Conservation (phyloP, 1,140 invertebrate genomes). For the Drosophila trapezifrons region DNA sequence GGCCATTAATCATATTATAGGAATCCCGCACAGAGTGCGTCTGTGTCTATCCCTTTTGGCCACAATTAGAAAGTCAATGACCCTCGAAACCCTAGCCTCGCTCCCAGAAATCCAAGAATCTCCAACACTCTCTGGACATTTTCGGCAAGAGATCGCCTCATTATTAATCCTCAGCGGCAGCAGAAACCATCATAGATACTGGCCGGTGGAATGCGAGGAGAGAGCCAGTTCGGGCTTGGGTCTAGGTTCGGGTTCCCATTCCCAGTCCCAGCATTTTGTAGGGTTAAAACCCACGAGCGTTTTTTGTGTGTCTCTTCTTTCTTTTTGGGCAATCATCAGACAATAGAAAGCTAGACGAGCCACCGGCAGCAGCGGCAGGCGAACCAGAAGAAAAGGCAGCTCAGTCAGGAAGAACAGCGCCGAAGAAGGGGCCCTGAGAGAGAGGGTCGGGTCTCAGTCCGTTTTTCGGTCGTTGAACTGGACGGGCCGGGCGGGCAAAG, state of each 20-base stretch:
- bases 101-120: constrained; percentile 29
- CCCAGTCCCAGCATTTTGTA: constrained; percentile 45
- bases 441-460: constrained; percentile 47
- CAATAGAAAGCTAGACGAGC: constrained; percentile 81
- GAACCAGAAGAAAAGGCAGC: constrained; percentile 51
- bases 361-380: constrained; percentile 51
- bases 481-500: constrained; percentile 13
- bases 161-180: constrained; percentile 74
- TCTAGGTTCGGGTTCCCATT: constrained; percentile 28
- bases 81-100: constrained; percentile 30
- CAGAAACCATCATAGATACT: constrained; percentile 41
- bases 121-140: constrained; percentile 67
- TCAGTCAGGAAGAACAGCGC: constrained; percentile 79
- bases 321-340: constrained; percentile 78
- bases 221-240: constrained; percentile 8
- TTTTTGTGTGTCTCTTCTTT: constrained; percentile 38
- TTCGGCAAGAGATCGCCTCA: constrained; percentile 70
- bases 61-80: constrained; percentile 68
- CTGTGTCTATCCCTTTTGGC: constrained; percentile 47
- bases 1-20: constrained; percentile 66
- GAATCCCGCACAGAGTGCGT: constrained; percentile 43
- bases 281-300: constrained; percentile 78
- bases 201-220: constrained; percentile 54
- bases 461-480: constrained; percentile 78
- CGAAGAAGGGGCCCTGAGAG: constrained; percentile 67